phyloP scores from a whole-genome alignment of 2,113 vertebrate genomes.

The Numida meleagris region DNA sequence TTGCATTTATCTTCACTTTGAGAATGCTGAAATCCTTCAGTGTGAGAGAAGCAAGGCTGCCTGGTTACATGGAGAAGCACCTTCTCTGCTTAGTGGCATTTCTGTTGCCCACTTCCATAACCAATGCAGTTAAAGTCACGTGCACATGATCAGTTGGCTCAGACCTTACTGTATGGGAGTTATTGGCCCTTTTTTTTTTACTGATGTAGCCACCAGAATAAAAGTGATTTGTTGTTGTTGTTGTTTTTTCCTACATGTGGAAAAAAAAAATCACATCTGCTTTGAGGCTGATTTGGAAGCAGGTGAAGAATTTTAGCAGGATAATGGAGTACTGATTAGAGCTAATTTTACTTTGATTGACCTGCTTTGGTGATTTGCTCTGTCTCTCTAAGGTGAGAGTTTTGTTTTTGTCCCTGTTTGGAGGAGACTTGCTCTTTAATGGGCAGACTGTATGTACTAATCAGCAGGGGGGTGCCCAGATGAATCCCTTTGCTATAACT shows the following conservation, averaged over 20 bases:
- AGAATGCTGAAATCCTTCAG: not conserved
- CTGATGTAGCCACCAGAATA: not conserved
- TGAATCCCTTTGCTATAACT: constrained; percentile 25
- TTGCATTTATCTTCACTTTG: not conserved
- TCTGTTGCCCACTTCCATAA: not conserved
- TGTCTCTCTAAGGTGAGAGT: not conserved
- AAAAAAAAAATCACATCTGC: not conserved
- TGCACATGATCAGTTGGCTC: not conserved
- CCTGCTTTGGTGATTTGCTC: not conserved
- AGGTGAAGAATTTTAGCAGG: not conserved
- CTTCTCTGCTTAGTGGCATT: not conserved
- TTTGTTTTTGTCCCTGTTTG: not conserved
- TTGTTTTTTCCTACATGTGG: not conserved
- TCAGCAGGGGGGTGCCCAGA: not conserved
- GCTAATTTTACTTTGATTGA: constrained; percentile 26
- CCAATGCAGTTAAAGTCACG: fast-evolving
- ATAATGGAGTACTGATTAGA: not conserved
- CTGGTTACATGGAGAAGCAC: not conserved
- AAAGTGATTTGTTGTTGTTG: not conserved
- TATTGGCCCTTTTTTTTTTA: not conserved
- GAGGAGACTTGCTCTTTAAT: not conserved
- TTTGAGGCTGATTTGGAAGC: not conserved
- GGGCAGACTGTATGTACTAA: not conserved
- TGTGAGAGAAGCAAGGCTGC: fast-evolving
- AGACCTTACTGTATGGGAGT: not conserved